Percentiles rank a stretch among this genome's conserved stretches.
These are phyloP conservation scores for Thalassarche chlororhynchos DNA, from an alignment of 2,113 vertebrate species.

Conservation along the genomic window DNA sequence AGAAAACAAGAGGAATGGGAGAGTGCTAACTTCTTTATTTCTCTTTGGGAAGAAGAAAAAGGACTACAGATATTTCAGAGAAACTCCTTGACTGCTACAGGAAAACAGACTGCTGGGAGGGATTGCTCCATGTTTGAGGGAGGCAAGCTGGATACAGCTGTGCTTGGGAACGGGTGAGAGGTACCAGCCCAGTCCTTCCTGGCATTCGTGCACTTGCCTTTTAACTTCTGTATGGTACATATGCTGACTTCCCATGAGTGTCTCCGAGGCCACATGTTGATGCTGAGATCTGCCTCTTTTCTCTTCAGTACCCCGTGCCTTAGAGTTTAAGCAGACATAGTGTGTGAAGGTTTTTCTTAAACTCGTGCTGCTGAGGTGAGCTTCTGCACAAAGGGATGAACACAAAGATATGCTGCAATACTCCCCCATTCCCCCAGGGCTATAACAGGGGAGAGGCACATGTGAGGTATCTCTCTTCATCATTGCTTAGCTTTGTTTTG, in stretches of 20 bases:
- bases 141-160: neutral
- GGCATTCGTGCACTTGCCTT: neutral
- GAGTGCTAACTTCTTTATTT: neutral
- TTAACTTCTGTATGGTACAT: neutral
- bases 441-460: neutral
- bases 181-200: neutral
- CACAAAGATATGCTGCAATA: neutral
- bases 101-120: neutral
- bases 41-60: neutral
- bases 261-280: neutral
- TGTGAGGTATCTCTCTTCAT: neutral
- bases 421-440: neutral
- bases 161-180: neutral
- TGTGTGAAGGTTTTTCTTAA: neutral
- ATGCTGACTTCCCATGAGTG: neutral
- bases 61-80: neutral
- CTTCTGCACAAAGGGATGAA: neutral
- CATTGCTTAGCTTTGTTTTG: neutral
- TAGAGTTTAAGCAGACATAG: neutral
- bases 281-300: neutral
- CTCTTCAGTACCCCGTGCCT: neutral
- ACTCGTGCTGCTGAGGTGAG: neutral
- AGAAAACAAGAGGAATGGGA: neutral
- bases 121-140: neutral
- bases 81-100: neutral